Conservation (phyloP, 2,888 invertebrate species). For the Drepanosiphum platanoidis region DNA sequence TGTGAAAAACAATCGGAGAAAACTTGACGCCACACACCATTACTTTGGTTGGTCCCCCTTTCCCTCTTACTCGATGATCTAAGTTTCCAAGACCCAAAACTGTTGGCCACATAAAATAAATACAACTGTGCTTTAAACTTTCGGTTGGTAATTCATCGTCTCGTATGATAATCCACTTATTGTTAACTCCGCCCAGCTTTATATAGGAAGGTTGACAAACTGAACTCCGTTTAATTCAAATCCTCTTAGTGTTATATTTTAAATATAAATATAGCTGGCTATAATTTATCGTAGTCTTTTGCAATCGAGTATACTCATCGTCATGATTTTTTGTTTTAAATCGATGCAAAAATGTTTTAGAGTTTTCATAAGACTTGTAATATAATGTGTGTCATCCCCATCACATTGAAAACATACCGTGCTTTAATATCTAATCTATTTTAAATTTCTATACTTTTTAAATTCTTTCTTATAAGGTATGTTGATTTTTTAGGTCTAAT, state of each 20-base stretch:
- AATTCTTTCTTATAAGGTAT: no score
- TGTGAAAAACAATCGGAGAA: constrained; percentile 56
- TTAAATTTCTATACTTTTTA: no score
- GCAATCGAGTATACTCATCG: not conserved
- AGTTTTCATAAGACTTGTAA: no score
- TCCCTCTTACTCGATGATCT: not conserved
- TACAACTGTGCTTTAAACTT: constrained; percentile 22
- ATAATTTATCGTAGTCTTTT: not conserved
- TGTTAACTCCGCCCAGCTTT: constrained; percentile 20
- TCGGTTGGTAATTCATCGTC: constrained; percentile 25
- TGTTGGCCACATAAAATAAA: constrained; percentile 14
- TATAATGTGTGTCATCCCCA: no score
- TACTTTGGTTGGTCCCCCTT: constrained; percentile 16
- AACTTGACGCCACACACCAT: constrained; percentile 43
- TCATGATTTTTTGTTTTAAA: not conserved
- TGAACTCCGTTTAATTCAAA: constrained; percentile 2
- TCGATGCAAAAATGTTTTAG: not conserved
- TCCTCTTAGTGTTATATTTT: not conserved
- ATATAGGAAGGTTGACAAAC: not conserved
- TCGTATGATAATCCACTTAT: constrained; percentile 42
- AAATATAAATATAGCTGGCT: not conserved
- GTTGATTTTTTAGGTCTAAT: no score
- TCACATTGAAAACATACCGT: no score
- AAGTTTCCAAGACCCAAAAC: constrained; percentile 19
- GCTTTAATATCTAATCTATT: no score